Evolutionary conservation across 2,797 vertebrate species (phyloP).

Genomic region (Gobionotothen gibberifrons): DNA sequence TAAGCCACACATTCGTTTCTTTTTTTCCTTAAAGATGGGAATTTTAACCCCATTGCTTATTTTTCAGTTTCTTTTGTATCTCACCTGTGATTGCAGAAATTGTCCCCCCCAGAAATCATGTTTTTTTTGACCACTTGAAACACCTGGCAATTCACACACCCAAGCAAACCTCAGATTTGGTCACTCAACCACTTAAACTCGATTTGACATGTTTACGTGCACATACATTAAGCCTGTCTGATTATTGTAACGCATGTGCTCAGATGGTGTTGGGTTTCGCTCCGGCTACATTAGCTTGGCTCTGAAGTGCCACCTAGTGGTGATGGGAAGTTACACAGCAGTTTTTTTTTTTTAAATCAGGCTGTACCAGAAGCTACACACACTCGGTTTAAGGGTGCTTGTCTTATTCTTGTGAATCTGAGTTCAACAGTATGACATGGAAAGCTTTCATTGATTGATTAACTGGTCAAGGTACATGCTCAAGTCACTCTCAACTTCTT

Average conservation of each 20-base stretch:
- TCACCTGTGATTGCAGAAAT: conserved; percentile 60
- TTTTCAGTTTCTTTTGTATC: background rate
- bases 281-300: conserved; percentile 30
- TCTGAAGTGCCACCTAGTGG: conserved; percentile 64
- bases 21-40: conserved; percentile 42
- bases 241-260: conserved; percentile 40
- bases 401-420: conserved; percentile 4
- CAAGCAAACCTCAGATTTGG: conserved; percentile 50
- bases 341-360: conserved; percentile 6
- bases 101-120: conserved; percentile 18
- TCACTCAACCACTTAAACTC: conserved; percentile 41
- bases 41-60: conserved; percentile 46
- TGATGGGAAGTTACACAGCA: conserved; percentile 38
- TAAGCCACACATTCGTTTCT: conserved; percentile 53
- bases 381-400: background rate
- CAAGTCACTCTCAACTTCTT: conserved; percentile 5
- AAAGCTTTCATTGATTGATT: conserved; percentile 25
- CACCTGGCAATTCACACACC: conserved; percentile 52
- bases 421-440: conserved; percentile 3
- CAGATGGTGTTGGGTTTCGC: conserved; percentile 32
- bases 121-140: conserved; percentile 67
- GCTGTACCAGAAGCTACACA: conserved; percentile 1
- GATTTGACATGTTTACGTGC: conserved; percentile 30
- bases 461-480: conserved; percentile 28
- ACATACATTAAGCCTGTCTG: conserved; percentile 42